These are phyloP conservation scores for Acleris laterana DNA, from an alignment of 2,888 invertebrate species.

Conservation along the genomic window DNA sequence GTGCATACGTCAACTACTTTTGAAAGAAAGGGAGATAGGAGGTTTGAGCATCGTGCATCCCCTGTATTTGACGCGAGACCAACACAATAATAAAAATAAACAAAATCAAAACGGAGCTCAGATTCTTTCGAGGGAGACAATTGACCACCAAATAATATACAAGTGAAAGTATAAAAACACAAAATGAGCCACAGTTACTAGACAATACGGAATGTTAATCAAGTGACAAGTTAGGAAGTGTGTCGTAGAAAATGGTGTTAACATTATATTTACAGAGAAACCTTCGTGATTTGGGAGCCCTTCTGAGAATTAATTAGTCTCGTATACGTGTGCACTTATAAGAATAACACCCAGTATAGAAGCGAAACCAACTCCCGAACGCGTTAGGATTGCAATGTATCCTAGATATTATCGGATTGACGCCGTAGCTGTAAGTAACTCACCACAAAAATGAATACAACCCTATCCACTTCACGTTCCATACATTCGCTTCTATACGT, in stretches of 20 bases:
- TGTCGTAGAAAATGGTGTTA: slow-evolving; percentile 63
- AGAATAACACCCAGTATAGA: slow-evolving; percentile 5
- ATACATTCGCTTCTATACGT: slow-evolving; percentile 2
- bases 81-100: slow-evolving; percentile 61
- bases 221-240: slow-evolving; percentile 70
- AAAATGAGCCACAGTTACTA: slow-evolving; percentile 54
- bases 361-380: not conserved
- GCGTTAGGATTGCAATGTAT: not conserved
- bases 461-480: not conserved
- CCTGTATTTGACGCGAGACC: slow-evolving; percentile 78
- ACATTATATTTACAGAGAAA: slow-evolving; percentile 51
- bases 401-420: not conserved
- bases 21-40: slow-evolving; percentile 68
- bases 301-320: slow-evolving; percentile 52
- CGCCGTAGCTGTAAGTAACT: not conserved
- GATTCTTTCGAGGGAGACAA: slow-evolving; percentile 82
- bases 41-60: slow-evolving; percentile 83
- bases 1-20: slow-evolving; percentile 53
- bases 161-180: slow-evolving; percentile 51
- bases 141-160: slow-evolving; percentile 58
- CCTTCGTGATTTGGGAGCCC: slow-evolving; percentile 51
- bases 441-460: not conserved
- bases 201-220: slow-evolving; percentile 73
- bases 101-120: slow-evolving; percentile 68
- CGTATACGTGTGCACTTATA: slow-evolving; percentile 11